Conservation (phyloP, 35 echinoderm and acorn worm species). For the Stichopus chloronotus region DNA sequence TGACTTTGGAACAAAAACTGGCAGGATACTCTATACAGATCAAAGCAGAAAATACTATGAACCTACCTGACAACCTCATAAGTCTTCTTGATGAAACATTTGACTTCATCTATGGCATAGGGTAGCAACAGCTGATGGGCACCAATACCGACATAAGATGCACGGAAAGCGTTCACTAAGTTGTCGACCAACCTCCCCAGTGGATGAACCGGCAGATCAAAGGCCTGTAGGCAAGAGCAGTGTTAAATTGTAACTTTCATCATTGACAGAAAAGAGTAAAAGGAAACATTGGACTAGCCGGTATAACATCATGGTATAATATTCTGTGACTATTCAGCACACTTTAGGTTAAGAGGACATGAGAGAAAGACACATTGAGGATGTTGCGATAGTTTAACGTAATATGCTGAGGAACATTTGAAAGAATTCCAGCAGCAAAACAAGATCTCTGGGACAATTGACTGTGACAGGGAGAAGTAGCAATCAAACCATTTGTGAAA, state of each 20-base stretch:
- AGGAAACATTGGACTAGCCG: too few relatives aligned
- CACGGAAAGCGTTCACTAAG: conserved; percentile 81
- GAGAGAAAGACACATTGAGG: too few relatives aligned
- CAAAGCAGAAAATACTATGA: neutral
- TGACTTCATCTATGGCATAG: conserved; percentile 90
- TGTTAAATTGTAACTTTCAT: neutral
- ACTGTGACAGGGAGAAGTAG: too few relatives aligned
- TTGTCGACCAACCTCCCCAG: conserved; percentile 86
- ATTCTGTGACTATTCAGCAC: too few relatives aligned
- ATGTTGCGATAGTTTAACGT: too few relatives aligned
- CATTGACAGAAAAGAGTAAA: too few relatives aligned
- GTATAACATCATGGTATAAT: too few relatives aligned
- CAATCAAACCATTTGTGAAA: too few relatives aligned
- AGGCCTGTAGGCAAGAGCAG: conserved; percentile 60
- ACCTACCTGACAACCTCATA: conserved; percentile 81
- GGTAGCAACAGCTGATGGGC: conserved; percentile 78
- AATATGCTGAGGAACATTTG: too few relatives aligned
- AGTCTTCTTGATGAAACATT: conserved; percentile 91
- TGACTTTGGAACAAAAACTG: neutral
- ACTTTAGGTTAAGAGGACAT: too few relatives aligned
- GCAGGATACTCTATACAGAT: neutral
- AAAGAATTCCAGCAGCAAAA: too few relatives aligned
- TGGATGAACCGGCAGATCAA: conserved; percentile 86
- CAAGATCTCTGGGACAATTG: too few relatives aligned
- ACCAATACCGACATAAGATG: conserved; percentile 90